These are phyloP conservation scores for Cosmia trapezina DNA, from an alignment of 2,888 invertebrate species.

Conservation along the genomic window DNA sequence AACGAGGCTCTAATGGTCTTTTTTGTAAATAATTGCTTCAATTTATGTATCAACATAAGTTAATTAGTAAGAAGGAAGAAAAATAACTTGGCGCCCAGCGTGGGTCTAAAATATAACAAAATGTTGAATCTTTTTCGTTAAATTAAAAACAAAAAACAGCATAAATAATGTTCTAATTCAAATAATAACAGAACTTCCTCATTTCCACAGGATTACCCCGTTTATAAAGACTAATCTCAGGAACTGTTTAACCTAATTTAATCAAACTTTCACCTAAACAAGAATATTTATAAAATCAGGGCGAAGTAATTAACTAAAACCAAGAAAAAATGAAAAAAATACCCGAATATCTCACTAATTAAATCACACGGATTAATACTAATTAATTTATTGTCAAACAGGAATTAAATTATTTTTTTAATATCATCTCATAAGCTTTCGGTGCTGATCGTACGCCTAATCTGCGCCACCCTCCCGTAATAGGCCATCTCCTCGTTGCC, in stretches of 20 bases:
- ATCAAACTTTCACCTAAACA: constrained; percentile 52
- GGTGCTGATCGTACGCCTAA: constrained; percentile 86
- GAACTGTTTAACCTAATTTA: constrained; percentile 54
- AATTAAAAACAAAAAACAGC: constrained; percentile 24
- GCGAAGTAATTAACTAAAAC: constrained; percentile 44
- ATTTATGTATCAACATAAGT: not conserved
- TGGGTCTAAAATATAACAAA: constrained; percentile 6
- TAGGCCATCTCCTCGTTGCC: constrained; percentile 89
- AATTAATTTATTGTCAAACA: constrained; percentile 63
- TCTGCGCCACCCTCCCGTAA: constrained; percentile 89
- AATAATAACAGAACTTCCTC: constrained; percentile 45
- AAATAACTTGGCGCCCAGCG: constrained; percentile 45
- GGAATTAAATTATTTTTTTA: constrained; percentile 65
- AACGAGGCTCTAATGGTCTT: not conserved
- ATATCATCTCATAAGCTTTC: constrained; percentile 63
- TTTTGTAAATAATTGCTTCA: not conserved
- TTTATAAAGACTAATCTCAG: constrained; percentile 45
- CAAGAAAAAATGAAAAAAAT: constrained; percentile 33
- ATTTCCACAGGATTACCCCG: constrained; percentile 55
- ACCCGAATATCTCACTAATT: constrained; percentile 57
- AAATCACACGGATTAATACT: constrained; percentile 59
- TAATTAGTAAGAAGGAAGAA: not conserved
- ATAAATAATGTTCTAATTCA: constrained; percentile 39
- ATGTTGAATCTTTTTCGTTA: not conserved
- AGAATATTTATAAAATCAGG: constrained; percentile 43